A percentile compares a stretch with the other conserved stretches of the same genome.
phyloP scores from a whole-genome alignment of 2,797 vertebrate species.

The Semaprochilodus insignis region DNA sequence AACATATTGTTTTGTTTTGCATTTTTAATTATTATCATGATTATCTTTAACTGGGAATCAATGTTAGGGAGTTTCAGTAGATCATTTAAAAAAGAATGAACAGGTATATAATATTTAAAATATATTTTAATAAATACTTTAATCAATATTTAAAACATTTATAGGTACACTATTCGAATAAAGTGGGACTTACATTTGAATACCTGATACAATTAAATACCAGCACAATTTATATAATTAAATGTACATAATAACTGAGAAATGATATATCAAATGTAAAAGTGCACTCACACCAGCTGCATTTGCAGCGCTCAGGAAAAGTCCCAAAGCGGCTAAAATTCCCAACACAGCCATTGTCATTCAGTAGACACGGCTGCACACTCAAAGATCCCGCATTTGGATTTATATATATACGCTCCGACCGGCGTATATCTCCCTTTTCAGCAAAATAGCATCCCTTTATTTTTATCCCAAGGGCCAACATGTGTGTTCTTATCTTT shows the following conservation, averaged over 20 bases:
- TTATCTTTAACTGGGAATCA: no score
- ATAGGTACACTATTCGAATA: no score
- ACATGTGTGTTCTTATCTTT: constrained; percentile 49
- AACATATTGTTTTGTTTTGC: no score
- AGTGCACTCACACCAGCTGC: constrained; percentile 73
- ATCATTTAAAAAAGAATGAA: no score
- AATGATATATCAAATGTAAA: not conserved
- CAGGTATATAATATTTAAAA: no score
- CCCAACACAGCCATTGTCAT: constrained; percentile 70
- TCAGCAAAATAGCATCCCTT: not conserved
- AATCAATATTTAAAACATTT: no score
- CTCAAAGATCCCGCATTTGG: not conserved
- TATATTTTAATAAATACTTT: no score
- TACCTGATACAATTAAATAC: no score
- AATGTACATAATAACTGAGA: not conserved
- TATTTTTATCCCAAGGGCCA: constrained; percentile 38
- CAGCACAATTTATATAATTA: not conserved
- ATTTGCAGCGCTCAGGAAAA: constrained; percentile 64
- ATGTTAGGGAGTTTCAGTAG: no score
- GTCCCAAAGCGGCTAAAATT: constrained; percentile 63
- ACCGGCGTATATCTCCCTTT: constrained; percentile 35
- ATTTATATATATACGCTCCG: constrained; percentile 47
- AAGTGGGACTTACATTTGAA: no score
- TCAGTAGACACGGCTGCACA: constrained; percentile 3
- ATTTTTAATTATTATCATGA: no score